Base-by-base conservation (phyloP, 2,888 invertebrate genomes). In the Scotopteryx bipunctaria region DNA sequence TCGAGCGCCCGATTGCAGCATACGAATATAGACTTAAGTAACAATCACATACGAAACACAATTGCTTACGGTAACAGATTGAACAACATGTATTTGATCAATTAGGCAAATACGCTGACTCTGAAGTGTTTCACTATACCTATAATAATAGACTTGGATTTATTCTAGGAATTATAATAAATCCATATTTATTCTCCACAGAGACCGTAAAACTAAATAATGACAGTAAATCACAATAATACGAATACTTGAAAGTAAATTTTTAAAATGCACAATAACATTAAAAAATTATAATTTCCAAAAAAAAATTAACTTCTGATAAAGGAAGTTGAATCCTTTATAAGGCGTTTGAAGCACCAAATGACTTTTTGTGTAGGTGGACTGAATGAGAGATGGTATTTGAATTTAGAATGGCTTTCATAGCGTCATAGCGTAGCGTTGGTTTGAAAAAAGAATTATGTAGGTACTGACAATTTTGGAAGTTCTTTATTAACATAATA, bases 71-170 rank as follows among this genome's bases (percentile, higher is more conserved):
- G 19, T 32, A n/a, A 23, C 3, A 13, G 42, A 58, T 66, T 85
- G 84, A 85, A 86, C 87, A 86, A 86, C 81, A 85, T 85, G 81
- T 87, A 89, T 89, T 89, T 89, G 84, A 88, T 88, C 89, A 89
- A 89, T 90, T 90, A 89, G 86, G 84, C 85, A 88, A 90, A 89
- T 89, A 88, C 86, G 86, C 87, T 89, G 86, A 87, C 83, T 88
- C 77, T 74, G 66, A 79, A 86, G 81, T 86, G 80, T 85, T 84
- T 81, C 81, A 77, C 73, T 78, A 69, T 80, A 76, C 69, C 32
- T 75, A 79, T 79, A 78, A 81, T 83, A 81, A 76, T 82, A 78
- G 73, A 69, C 67, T 78, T 66, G 66, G 68, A 65, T 69, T 71
- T 69, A 67, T 78, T 71, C 71, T 70, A 63, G 69, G 69, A 75